Percentiles rank a stretch among this genome's conserved stretches.
phyloP scores from a whole-genome alignment of 2,888 invertebrate species.

The Nemurella pictetii region DNA sequence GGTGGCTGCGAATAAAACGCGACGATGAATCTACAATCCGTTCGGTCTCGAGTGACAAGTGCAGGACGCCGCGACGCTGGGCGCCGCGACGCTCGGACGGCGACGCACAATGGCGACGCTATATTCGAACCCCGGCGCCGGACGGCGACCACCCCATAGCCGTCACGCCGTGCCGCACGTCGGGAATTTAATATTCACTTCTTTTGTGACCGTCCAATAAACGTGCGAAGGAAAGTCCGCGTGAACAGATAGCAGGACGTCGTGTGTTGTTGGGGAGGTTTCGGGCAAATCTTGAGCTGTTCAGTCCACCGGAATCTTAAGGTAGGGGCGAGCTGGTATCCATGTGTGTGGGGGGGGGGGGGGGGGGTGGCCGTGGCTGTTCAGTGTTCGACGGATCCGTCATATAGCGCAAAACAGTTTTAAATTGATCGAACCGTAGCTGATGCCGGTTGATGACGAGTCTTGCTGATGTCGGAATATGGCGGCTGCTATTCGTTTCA shows the following conservation, averaged over 20 bases:
- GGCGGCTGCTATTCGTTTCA: neutral
- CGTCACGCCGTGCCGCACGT: neutral
- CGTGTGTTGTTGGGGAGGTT: neutral
- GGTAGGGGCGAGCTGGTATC: neutral
- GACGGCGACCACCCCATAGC: neutral
- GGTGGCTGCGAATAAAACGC: slow-evolving; percentile 1
- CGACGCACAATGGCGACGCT: neutral
- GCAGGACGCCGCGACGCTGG: neutral
- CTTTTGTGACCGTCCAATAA: slow-evolving; percentile 22
- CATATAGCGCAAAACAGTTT: neutral
- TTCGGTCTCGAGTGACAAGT: slow-evolving; percentile 1
- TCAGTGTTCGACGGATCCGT: neutral
- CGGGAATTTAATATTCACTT: slow-evolving; percentile 24
- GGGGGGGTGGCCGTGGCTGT: too few species aligned
- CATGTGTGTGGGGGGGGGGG: neutral
- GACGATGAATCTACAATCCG: neutral
- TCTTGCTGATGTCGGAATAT: too few species aligned
- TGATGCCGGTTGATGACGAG: too few species aligned
- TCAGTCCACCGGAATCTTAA: neutral
- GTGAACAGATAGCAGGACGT: neutral
- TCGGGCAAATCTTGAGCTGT: neutral
- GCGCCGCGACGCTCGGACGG: neutral
- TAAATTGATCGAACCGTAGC: neutral
- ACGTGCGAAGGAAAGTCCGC: neutral
- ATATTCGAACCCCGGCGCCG: neutral